A percentile compares a stretch with the other conserved stretches of the same genome.
Conservation (phyloP, 2,888 invertebrate species). For the Ramazzottius varieornatus region DNA sequence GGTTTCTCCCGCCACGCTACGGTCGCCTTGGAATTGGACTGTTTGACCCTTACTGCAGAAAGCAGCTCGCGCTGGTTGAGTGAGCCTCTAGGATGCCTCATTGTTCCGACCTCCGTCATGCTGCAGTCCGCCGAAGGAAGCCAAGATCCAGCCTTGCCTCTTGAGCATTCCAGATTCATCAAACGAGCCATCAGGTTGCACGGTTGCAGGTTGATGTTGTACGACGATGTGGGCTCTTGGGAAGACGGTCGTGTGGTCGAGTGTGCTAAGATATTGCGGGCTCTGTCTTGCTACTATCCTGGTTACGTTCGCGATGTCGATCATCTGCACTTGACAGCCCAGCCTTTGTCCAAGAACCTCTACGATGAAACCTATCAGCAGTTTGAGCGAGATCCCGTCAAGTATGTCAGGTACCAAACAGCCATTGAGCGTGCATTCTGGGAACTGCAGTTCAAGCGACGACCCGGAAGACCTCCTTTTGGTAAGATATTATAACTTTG, state of each 20-base stretch:
- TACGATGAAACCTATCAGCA: background rate
- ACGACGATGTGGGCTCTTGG: too few species aligned
- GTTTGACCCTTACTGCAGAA: background rate
- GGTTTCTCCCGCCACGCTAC: background rate
- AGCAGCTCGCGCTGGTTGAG: background rate
- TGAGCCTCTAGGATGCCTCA: background rate
- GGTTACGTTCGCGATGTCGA: background rate
- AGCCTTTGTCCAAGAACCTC: background rate
- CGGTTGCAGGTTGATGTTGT: background rate
- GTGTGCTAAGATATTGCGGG: background rate
- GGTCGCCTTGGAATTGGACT: background rate
- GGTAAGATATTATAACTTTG: too few species aligned
- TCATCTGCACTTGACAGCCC: background rate
- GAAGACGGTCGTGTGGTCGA: background rate
- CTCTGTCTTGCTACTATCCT: too few species aligned
- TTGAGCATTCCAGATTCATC: background rate
- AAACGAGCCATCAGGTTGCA: background rate
- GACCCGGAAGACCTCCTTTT: too few species aligned
- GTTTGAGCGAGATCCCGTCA: background rate
- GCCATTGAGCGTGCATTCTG: background rate
- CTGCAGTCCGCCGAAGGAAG: background rate
- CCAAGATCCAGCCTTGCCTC: background rate
- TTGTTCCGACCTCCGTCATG: background rate
- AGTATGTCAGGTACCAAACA: background rate
- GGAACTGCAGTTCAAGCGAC: background rate